Evolutionary conservation across 2,113 vertebrate species (phyloP).

Genomic region (Pycnonotus jocosus): DNA sequence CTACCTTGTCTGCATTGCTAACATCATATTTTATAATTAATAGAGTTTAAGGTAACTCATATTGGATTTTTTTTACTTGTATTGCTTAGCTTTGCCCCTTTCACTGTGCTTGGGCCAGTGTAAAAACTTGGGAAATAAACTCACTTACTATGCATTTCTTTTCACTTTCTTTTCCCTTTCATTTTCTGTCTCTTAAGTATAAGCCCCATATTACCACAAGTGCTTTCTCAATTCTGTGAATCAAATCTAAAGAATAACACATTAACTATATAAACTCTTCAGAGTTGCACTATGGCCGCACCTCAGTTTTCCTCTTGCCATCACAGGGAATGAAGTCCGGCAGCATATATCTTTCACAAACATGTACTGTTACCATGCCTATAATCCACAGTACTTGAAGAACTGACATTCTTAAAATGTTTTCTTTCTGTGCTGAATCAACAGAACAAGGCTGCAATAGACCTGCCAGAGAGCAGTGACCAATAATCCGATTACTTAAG

Average conservation of each 20-base stretch:
- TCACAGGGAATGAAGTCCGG: background rate
- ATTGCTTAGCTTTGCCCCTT: background rate
- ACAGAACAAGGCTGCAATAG: background rate
- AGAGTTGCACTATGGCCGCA: background rate
- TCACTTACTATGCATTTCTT: background rate
- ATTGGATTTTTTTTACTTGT: background rate
- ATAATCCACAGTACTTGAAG: background rate
- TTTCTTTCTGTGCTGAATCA: background rate
- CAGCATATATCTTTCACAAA: background rate
- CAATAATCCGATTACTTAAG: background rate
- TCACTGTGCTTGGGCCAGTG: background rate
- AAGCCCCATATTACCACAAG: background rate
- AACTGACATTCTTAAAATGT: background rate
- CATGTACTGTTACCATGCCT: background rate
- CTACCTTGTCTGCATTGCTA: background rate
- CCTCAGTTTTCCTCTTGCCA: background rate
- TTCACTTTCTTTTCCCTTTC: background rate
- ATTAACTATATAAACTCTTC: background rate
- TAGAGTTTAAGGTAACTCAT: background rate
- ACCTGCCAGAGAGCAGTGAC: background rate
- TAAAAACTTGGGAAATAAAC: background rate
- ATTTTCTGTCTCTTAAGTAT: background rate
- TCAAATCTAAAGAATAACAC: background rate
- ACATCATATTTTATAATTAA: background rate
- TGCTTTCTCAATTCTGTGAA: background rate